phyloP scores from a whole-genome alignment of 2,888 invertebrate genomes.

The Sthenelais limicola region DNA sequence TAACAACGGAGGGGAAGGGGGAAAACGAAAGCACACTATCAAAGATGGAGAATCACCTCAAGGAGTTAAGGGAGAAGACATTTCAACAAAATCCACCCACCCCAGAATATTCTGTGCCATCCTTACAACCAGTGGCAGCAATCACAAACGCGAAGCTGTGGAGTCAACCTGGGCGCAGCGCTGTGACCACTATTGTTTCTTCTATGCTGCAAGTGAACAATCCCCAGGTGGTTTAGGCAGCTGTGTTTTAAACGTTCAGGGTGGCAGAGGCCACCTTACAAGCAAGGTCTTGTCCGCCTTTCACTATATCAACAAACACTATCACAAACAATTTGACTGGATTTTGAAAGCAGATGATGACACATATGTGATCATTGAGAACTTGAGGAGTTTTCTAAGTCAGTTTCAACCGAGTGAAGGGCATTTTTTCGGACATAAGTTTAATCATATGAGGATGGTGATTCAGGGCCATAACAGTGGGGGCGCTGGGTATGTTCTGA shows the following conservation, averaged over 20 bases:
- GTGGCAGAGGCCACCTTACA: neutral
- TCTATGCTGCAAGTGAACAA: neutral
- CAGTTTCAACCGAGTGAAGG: neutral
- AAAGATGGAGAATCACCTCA: too few species aligned
- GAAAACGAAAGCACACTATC: too few species aligned
- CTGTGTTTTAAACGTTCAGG: neutral
- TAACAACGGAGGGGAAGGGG: too few species aligned
- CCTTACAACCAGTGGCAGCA: neutral
- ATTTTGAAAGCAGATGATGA: slow-evolving; percentile 15
- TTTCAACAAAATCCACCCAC: too few species aligned
- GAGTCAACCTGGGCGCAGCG: slow-evolving; percentile 1
- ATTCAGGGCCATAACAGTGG: neutral
- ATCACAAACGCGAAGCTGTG: neutral
- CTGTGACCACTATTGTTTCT: slow-evolving; percentile 21
- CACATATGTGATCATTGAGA: slow-evolving; percentile 12
- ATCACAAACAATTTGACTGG: neutral
- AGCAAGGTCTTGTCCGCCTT: neutral
- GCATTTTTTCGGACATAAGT: neutral
- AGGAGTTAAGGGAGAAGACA: too few species aligned
- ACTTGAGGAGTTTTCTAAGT: neutral
- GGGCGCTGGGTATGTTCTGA: slow-evolving; percentile 11
- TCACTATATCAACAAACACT: neutral
- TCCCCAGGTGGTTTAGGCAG: neutral
- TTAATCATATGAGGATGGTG: neutral
- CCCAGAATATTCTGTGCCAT: slow-evolving; percentile 15